A percentile compares a stretch with the other conserved stretches of the same genome.
Evolutionary conservation across 2,113 vertebrate species (phyloP).

Genomic region (Nematolebias whitei): DNA sequence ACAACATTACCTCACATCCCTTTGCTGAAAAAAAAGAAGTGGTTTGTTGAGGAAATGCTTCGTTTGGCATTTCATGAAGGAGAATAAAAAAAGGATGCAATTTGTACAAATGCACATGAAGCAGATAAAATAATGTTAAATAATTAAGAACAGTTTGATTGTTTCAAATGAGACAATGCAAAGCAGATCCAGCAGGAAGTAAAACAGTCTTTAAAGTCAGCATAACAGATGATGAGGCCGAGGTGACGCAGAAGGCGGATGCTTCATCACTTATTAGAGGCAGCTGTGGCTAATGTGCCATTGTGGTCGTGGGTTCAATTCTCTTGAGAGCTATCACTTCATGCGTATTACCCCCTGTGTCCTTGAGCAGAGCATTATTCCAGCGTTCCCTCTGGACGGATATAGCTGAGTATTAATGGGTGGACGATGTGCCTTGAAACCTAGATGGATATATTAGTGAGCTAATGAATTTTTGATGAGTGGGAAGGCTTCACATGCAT

Average conservation of each 20-base stretch:
- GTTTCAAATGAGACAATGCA: slow-evolving; percentile 32
- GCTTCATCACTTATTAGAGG: slow-evolving; percentile 50
- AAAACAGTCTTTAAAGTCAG: slow-evolving; percentile 28
- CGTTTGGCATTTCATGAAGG: slow-evolving; percentile 26
- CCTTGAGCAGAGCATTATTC: slow-evolving; percentile 75
- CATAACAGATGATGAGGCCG: slow-evolving; percentile 22
- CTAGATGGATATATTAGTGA: slow-evolving; percentile 70
- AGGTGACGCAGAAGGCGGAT: slow-evolving; percentile 6
- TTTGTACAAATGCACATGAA: neutral
- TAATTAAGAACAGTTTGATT: neutral
- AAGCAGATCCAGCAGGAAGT: neutral
- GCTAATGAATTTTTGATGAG: slow-evolving; percentile 78
- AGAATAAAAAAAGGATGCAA: slow-evolving; percentile 1
- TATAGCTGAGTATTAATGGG: slow-evolving; percentile 65
- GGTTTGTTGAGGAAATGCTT: slow-evolving; percentile 16
- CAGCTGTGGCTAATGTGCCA: slow-evolving; percentile 59
- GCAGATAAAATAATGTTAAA: neutral
- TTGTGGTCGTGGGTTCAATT: slow-evolving; percentile 70
- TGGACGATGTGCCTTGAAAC: slow-evolving; percentile 51
- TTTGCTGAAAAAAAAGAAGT: slow-evolving; percentile 20
- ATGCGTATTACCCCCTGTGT: slow-evolving; percentile 62
- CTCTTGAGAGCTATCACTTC: slow-evolving; percentile 66
- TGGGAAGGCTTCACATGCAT: slow-evolving; percentile 57
- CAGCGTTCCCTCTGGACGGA: slow-evolving; percentile 54
- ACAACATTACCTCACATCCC: slow-evolving; percentile 58